Evolutionary conservation across 2,888 invertebrate genomes (phyloP).

Genomic region (Tachina grossa): DNA sequence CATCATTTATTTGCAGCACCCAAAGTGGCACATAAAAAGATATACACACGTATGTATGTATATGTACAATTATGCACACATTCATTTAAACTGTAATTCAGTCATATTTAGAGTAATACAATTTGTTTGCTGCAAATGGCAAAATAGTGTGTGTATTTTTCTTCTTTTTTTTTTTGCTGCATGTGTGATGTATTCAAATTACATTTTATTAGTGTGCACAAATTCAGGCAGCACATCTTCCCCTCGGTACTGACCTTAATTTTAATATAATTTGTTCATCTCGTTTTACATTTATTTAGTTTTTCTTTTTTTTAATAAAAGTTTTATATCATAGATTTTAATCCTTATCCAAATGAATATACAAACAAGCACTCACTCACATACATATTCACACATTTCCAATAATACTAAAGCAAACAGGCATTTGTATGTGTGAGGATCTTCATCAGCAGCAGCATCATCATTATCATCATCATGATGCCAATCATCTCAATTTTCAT

Average conservation of each 20-base stretch:
- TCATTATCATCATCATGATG: conserved; percentile 61
- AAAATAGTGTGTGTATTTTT: conserved; percentile 11
- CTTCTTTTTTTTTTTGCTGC: conserved; percentile 2
- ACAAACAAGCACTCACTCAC: conserved; percentile 19
- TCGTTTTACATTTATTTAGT: conserved; percentile 51
- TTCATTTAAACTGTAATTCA: conserved; percentile 49
- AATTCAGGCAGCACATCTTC: conserved; percentile 20
- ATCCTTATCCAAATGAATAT: conserved; percentile 60
- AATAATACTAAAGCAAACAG: conserved; percentile 22
- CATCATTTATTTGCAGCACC: conserved; percentile 37
- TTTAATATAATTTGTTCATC: conserved; percentile 62
- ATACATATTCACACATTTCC: conserved; percentile 30
- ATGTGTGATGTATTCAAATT: conserved; percentile 68
- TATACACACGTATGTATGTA: neutral
- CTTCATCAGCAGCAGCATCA: conserved; percentile 10
- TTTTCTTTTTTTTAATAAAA: conserved; percentile 41
- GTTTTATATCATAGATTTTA: conserved; percentile 55
- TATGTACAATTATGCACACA: conserved; percentile 3
- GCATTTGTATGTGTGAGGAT: conserved; percentile 22
- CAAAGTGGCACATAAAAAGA: conserved; percentile 19
- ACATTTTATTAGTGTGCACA: conserved; percentile 66
- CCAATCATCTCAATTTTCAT: conserved; percentile 69
- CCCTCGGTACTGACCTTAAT: conserved; percentile 71
- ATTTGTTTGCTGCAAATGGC: conserved; percentile 41
- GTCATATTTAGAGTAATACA: conserved; percentile 45